Conservation (phyloP, 2,113 vertebrate species). For the Rostratula benghalensis region DNA sequence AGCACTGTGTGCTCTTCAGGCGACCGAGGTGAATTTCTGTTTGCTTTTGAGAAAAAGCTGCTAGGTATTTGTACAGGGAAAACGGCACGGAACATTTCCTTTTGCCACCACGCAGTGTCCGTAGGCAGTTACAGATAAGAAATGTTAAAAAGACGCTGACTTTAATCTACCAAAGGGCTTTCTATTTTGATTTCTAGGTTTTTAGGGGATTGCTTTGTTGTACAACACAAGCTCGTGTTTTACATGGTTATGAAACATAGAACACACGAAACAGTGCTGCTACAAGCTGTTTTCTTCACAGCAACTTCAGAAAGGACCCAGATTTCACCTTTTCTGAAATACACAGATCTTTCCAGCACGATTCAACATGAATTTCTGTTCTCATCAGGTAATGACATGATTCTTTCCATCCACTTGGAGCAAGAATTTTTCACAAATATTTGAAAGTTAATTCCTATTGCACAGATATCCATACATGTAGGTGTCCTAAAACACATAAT, state of each 20-base stretch:
- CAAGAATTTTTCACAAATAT: background rate
- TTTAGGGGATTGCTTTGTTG: background rate
- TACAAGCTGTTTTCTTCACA: background rate
- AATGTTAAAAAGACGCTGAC: background rate
- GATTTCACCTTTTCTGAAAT: background rate
- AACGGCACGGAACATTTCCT: fast-evolving
- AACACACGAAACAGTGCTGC: background rate
- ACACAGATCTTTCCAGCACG: background rate
- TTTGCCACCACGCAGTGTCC: background rate
- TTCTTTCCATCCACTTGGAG: background rate
- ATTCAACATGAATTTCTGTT: background rate
- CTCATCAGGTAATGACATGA: background rate
- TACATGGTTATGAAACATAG: background rate
- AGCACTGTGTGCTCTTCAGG: background rate
- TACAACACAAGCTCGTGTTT: background rate
- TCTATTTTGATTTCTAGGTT: conserved; percentile 16
- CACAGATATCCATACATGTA: background rate
- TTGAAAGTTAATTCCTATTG: background rate
- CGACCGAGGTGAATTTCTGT: background rate
- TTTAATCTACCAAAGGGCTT: conserved; percentile 20
- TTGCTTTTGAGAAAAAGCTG: background rate
- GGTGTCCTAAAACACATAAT: background rate
- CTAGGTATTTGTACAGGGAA: background rate
- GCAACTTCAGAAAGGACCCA: background rate
- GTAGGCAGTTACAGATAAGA: background rate